Base-by-base conservation (phyloP, 1,140 invertebrate species). In the Callitettix versicolor region DNA sequence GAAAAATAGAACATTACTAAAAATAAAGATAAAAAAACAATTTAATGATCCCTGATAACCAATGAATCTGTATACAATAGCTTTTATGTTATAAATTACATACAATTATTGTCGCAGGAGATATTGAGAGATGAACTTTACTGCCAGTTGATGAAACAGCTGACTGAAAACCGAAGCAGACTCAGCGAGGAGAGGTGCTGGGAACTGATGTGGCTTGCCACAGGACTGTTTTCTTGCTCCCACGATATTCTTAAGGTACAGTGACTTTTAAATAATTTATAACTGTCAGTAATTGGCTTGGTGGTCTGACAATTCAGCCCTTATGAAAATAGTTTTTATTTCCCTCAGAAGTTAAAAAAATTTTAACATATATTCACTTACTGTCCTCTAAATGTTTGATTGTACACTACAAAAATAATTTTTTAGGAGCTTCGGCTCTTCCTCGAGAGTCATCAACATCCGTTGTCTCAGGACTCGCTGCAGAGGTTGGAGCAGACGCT, bases 81-180 rank as follows among this genome's bases (percentile, higher is more conserved):
- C n/a, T n/a, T n/a, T n/a, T n/a, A n/a, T n/a, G n/a, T n/a, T n/a
- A n/a, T n/a, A n/a, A n/a, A n/a, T n/a, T 42, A 3, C 52, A 21
- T 54, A 12, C 14, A 22, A 42, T 50, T 34, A 53, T 53, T 36
- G 46, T 53, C 58, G n/a, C 64, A 85, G 81, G 80, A 88, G 62
- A 72, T 84, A 26, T 71, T 97, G 5, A 76, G 87, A 56, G 93
- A 97, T 70, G 93, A 96, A 74, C 74, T 93, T 24, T 96, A 91
- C 64, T 96, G 92, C 67, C 93, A 96, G 73, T 80, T 96, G 38
- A 90, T 95, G 79, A 91, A 93, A 68, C 93, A 97, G 68, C 70
- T 97, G 42, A 96, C 88, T 0, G 86, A 88, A 55, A 96, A 96
- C 71, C 78, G 79, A 56, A 79, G 79, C 61, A 77, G 81, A 36